A percentile compares a stretch with the other conserved stretches of the same genome.
Evolutionary conservation across 92 coral and sea anemone species (phyloP).

Genomic region (Phenganax marumi): DNA sequence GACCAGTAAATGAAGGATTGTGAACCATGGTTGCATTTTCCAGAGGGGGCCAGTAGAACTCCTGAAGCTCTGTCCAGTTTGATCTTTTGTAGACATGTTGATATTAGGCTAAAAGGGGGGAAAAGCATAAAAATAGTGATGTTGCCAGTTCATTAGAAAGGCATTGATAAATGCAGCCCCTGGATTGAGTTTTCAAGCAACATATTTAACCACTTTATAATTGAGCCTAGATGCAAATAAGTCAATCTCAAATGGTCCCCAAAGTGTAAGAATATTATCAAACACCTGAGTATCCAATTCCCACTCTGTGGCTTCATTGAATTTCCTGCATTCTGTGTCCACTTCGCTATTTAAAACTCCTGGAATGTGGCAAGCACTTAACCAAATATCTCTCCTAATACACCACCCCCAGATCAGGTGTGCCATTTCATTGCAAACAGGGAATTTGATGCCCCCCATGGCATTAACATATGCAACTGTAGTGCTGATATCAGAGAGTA

Average conservation of each 20-base stretch:
- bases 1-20: conserved; percentile 35
- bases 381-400: too few species aligned
- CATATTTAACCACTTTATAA: neutral
- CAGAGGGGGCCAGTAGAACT: conserved; percentile 46
- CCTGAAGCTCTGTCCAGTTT: conserved; percentile 44
- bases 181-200: neutral
- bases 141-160: neutral
- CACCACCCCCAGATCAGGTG: too few species aligned
- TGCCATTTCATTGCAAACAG: too few species aligned
- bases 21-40: conserved; percentile 53
- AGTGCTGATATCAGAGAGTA: too few species aligned
- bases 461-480: too few species aligned
- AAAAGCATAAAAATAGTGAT: conserved; percentile 18
- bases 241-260: conserved; percentile 45
- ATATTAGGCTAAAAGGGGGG: neutral
- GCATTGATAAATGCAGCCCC: conserved; percentile 2
- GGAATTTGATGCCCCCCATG: too few species aligned
- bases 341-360: conserved; percentile 46
- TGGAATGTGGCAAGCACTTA: conserved; percentile 61
- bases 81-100: conserved; percentile 5
- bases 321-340: conserved; percentile 51
- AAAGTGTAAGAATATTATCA: too few species aligned
- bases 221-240: conserved; percentile 41
- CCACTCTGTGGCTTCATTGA: conserved; percentile 20
- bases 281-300: neutral